Evolutionary conservation across 2,888 invertebrate genomes (phyloP), one percentile per base, ranked within the genome.

Genomic region (Halocaridina rubra): DNA sequence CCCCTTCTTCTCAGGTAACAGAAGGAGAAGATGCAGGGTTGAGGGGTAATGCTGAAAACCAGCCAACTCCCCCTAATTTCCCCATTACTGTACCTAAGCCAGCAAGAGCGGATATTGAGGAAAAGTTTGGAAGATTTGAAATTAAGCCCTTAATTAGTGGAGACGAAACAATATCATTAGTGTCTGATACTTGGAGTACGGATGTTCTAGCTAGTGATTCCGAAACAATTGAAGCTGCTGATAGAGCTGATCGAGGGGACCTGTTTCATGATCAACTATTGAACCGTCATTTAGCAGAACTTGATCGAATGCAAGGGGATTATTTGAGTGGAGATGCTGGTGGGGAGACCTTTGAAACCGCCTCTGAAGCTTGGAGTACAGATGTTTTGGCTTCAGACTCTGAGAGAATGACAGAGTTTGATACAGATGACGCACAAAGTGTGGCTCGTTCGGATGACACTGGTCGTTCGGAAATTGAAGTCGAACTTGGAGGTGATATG

Each of bases 151-250:
- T 93, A 53, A 92, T 93, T 87, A 93, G 93, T 91, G 92, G 92
- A 92, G 98, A 98, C 91, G 99, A 99, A 91, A 98, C 98, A 0
- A 95, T 98, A 89, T 98, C 98, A 53, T 95, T 98, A 90, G 98
- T 99, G 89, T 98, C 98, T 71, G 99, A 99, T 91, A 98, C 98
- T 0, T 99, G 99, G 99, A 98, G 98, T 89, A 99, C 99, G 0
- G 99, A 99, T 91, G 99, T 99, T 71, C 91, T 98, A 81, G 98
- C 98, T 0, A 98, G 97, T 80, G 99, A 99, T 91, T 97, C 97
- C 13, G 99, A 99, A 92, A 96, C 96, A 22, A 94, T 97, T 64
- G 98, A 97, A 88, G 95, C 95, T 88, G 93, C 93, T 29, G 94
- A 95, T 89, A 72, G 88, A 61, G 84, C 74, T 5, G 84, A 71